A percentile compares a stretch with the other conserved stretches of the same genome.
Evolutionary conservation across 2,888 invertebrate species (phyloP).

Genomic region (Drosophila koepferae): DNA sequence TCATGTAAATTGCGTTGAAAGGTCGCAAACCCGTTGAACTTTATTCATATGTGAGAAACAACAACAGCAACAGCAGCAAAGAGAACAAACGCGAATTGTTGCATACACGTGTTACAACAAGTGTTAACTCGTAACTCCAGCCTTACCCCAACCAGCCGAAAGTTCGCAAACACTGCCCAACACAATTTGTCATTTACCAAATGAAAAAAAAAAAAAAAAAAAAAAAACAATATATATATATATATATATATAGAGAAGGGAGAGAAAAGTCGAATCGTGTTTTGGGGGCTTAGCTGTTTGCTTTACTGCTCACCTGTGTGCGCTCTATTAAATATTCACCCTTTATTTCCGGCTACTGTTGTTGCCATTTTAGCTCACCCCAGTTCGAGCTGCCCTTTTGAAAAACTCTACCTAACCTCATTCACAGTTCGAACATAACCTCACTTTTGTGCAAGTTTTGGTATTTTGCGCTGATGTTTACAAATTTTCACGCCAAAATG

Average conservation of each 20-base stretch:
- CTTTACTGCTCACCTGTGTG: conserved; percentile 47
- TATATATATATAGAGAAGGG: neutral
- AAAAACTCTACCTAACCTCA: neutral
- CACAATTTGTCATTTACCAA: conserved; percentile 74
- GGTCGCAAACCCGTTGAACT: conserved; percentile 56
- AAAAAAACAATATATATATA: too few relatives aligned
- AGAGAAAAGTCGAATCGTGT: conserved; percentile 22
- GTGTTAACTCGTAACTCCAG: conserved; percentile 58
- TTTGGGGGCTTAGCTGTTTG: conserved; percentile 21
- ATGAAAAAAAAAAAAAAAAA: conserved; percentile 31
- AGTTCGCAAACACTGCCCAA: conserved; percentile 21
- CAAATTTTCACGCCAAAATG: conserved; percentile 77
- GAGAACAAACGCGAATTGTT: conserved; percentile 15
- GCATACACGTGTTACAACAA: conserved; percentile 63
- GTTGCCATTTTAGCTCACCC: neutral
- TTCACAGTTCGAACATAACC: conserved; percentile 28
- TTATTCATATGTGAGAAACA: conserved; percentile 35
- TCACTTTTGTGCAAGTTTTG: conserved; percentile 52
- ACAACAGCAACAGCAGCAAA: conserved; percentile 3
- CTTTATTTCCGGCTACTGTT: conserved; percentile 47
- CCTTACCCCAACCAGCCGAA: too few relatives aligned
- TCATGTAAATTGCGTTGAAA: conserved; percentile 71
- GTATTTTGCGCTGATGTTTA: conserved; percentile 70
- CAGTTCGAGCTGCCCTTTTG: too few relatives aligned
- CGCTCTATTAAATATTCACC: conserved; percentile 75